Conservation (phyloP, 2,888 invertebrate genomes). For the Argynnis bischoffii region DNA sequence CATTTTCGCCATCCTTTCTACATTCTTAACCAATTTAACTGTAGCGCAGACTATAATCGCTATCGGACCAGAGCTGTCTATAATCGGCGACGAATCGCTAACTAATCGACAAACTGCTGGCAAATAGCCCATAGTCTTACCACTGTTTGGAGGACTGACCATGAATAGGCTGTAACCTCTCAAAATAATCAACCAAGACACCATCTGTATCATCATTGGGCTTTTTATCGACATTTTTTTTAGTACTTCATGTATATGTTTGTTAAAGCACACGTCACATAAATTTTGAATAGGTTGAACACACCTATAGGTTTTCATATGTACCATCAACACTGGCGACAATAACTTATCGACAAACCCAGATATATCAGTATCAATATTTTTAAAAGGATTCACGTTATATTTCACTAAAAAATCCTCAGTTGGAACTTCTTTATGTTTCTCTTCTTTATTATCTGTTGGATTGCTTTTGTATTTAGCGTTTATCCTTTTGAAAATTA, state of each 20-base stretch:
- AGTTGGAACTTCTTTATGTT: slow-evolving; percentile 8
- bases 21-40: slow-evolving; percentile 77
- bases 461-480: slow-evolving; percentile 37
- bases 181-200: slow-evolving; percentile 87
- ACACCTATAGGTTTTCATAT: slow-evolving; percentile 62
- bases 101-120: slow-evolving; percentile 85
- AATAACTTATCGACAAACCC: slow-evolving; percentile 72
- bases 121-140: slow-evolving; percentile 88
- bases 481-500: slow-evolving; percentile 46
- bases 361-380: slow-evolving; percentile 61
- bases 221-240: slow-evolving; percentile 58
- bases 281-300: slow-evolving; percentile 57
- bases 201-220: slow-evolving; percentile 84
- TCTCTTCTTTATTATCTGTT: slow-evolving; percentile 17
- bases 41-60: slow-evolving; percentile 86
- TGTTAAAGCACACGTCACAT: slow-evolving; percentile 61
- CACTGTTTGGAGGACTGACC: slow-evolving; percentile 82
- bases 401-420: slow-evolving; percentile 35
- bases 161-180: slow-evolving; percentile 85
- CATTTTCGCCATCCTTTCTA: slow-evolving; percentile 65
- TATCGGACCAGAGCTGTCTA: slow-evolving; percentile 81
- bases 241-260: slow-evolving; percentile 56
- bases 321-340: slow-evolving; percentile 68
- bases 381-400: slow-evolving; percentile 68
- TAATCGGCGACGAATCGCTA: slow-evolving; percentile 60